These are phyloP conservation scores for Perccottus glenii DNA, from an alignment of 2,113 vertebrate genomes.

Conservation along the genomic window DNA sequence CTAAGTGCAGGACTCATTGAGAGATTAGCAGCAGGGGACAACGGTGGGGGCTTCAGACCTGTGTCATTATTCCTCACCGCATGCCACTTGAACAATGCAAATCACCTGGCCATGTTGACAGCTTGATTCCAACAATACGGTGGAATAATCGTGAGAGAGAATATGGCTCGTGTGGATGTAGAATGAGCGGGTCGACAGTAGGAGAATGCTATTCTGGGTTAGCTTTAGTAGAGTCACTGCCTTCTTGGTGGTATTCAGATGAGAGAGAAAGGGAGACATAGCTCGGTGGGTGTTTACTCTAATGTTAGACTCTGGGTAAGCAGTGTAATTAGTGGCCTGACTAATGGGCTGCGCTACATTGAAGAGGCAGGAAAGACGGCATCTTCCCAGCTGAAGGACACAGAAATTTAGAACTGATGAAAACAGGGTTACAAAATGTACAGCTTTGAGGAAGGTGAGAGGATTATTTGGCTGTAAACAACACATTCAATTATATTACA, in stretches of 20 bases:
- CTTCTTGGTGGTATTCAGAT: slow-evolving; percentile 43
- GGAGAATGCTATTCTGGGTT: slow-evolving; percentile 25
- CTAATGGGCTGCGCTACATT: slow-evolving; percentile 53
- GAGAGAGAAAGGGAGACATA: slow-evolving; percentile 30
- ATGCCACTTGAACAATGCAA: slow-evolving; percentile 59
- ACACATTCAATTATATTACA: background rate
- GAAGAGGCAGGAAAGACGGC: slow-evolving; percentile 48
- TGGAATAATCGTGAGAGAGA: slow-evolving; percentile 29
- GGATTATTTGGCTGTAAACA: background rate
- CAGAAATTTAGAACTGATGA: slow-evolving; percentile 6
- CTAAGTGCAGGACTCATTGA: slow-evolving; percentile 65
- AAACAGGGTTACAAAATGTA: slow-evolving; percentile 22
- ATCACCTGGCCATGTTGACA: slow-evolving; percentile 51
- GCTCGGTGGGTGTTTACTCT: slow-evolving; percentile 68
- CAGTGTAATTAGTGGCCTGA: slow-evolving; percentile 68
- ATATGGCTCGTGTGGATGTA: slow-evolving; percentile 1
- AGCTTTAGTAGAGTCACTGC: slow-evolving; percentile 30
- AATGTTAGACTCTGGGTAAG: slow-evolving; percentile 67
- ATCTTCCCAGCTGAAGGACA: slow-evolving; percentile 41
- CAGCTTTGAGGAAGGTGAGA: background rate
- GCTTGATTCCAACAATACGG: slow-evolving; percentile 40
- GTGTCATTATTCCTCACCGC: slow-evolving; percentile 41
- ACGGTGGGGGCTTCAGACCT: slow-evolving; percentile 9
- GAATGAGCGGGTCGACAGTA: slow-evolving; percentile 8
- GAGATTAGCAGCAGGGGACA: slow-evolving; percentile 64